Evolutionary conservation across 2,797 vertebrate species (phyloP), one percentile per base, ranked within the genome.

Genomic region (Poeciliopsis infans): DNA sequence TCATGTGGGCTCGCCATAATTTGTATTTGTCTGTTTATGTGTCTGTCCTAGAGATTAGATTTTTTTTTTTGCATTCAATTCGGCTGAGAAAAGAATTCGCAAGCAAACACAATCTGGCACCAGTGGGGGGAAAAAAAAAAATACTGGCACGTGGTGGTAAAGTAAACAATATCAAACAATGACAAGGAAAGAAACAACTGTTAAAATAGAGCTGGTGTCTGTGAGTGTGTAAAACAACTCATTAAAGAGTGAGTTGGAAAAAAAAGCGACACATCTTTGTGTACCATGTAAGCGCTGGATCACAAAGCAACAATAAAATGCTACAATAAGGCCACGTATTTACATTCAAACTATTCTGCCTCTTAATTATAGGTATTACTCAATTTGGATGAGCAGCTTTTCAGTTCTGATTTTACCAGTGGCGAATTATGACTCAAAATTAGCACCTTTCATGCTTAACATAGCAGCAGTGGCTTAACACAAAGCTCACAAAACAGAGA

Each of bases 1-100:
- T 90, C 89, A 90, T 86, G 89, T 88, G 74, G 89, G 88, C 87
- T 79, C 81, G n/a, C 84, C 77, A 36, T 90, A 88, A 93, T 93
- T 93, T 92, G 88, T 87, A 86, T 91, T 90, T 91, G 90, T 89
- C 85, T 88, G 80, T 91, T 91, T 90, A 84, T 85, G 84, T 91
- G 87, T 72, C 46, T 79, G 82, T 87, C 79, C 78, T 28, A 74
- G 76, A 88, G 87, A 94, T 94, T 91, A 87, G 84, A 90, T 93
- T 61, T 59, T 33, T 53, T 57, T 70, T 70, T 87, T 82, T 84
- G 78, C 75, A 86, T 89, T 92, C 87, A 87, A 89, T 93, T 88
- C 74, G 72, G 79, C 75, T 79, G 46, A 0, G 79, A 80, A 87
- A 88, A 82, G 74, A 84, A 92, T 92, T 88, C 83, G 69, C 74